A percentile compares a stretch with the other conserved stretches of the same genome.
Conservation (phyloP, 2,888 invertebrate species). For the Spisula solida region DNA sequence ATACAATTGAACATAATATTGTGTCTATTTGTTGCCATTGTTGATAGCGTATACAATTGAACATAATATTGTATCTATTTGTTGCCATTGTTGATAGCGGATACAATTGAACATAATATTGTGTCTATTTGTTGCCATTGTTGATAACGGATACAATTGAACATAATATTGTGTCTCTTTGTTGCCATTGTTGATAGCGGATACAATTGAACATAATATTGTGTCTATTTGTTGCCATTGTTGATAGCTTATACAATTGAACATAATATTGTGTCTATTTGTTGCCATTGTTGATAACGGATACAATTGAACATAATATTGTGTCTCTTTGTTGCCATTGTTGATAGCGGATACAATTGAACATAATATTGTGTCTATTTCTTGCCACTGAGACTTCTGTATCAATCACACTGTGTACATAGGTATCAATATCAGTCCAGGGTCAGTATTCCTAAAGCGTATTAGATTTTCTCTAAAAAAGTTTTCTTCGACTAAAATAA, state of each 20-base stretch:
- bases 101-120: background rate
- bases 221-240: too few species aligned
- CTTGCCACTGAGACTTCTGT: too few species aligned
- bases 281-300: background rate
- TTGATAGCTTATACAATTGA: background rate
- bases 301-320: background rate
- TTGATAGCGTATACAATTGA: background rate
- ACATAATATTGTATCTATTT: background rate
- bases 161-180: background rate
- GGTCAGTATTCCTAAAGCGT: too few species aligned
- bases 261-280: background rate
- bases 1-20: background rate
- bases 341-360: background rate
- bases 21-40: too few species aligned
- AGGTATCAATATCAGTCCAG: too few species aligned
- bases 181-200: background rate
- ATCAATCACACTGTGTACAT: too few species aligned
- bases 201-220: background rate
- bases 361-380: background rate
- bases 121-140: too few species aligned
- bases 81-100: background rate
- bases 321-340: too few species aligned
- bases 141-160: background rate
- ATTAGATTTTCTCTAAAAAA: too few species aligned
- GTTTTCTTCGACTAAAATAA: too few species aligned